phyloP scores from a whole-genome alignment of 1,140 invertebrate genomes.

The Lasaia peninsularis region DNA sequence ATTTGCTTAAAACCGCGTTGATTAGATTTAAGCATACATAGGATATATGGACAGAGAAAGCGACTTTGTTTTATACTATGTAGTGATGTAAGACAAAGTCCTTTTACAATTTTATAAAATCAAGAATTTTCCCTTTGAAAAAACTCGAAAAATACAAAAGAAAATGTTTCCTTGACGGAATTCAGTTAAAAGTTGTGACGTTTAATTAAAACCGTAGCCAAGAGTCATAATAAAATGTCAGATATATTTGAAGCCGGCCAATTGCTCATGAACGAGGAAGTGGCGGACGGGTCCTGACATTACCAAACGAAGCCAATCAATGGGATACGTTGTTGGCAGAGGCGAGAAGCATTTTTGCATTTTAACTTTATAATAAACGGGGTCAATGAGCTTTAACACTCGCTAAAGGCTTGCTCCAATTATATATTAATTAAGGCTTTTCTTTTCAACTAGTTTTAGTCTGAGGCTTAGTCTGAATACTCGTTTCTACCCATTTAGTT shows the following conservation, averaged over 20 bases:
- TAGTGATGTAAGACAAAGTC: no score
- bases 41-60: no score
- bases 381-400: constrained; percentile 7
- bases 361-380: constrained; percentile 8
- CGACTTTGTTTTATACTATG: no score
- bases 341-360: constrained; percentile 19
- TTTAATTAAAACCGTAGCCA: neutral
- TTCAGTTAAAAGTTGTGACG: constrained; percentile 18
- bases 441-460: no score
- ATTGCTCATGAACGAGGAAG: constrained; percentile 19
- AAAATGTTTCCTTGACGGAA: neutral
- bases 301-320: constrained; percentile 46
- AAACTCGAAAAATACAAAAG: neutral
- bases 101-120: no score
- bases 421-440: no score
- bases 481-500: neutral
- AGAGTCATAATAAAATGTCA: constrained; percentile 12
- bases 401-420: neutral
- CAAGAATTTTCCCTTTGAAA: no score
- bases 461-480: no score
- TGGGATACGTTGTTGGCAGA: constrained; percentile 8
- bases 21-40: no score
- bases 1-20: no score
- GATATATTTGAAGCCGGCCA: constrained; percentile 11
- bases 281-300: constrained; percentile 29